Evolutionary conservation across 1,140 invertebrate genomes (phyloP), one percentile per base, ranked within the genome.

Genomic region (Trichonephila inaurata): DNA sequence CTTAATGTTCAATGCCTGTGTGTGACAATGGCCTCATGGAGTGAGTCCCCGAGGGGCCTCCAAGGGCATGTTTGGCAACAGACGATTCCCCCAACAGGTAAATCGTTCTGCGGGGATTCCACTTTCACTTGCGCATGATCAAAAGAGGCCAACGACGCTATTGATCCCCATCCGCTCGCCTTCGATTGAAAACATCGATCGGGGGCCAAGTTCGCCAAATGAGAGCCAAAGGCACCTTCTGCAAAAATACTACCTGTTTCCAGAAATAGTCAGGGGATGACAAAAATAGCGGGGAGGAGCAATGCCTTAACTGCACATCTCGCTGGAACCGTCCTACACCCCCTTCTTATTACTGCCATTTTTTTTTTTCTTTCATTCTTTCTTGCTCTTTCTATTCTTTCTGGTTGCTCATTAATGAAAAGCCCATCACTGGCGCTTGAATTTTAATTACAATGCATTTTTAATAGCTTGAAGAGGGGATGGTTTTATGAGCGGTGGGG

Each of bases 51-150:
- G 24, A 33, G 72, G 72, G 72, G 72, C 16, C 18, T 33, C 28
- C 72, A 77, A 77, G 72, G 72, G 72, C 72, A 77, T 77, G 72
- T 77, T 77, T 77, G 72, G 72, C 72, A 77, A 77, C 72, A 77
- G 72, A 77, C 72, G 72, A 77, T 77, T 77, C 16, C 33, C 28
- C 72, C 72, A 77, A 77, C 72, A 77, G 72, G 72, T 77, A 77
- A 77, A 77, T 77, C 72, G 72, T 77, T 77, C 72, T 77, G 72
- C 72, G 72, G 72, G 28, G 72, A 77, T 77, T 77, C 28, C 72
- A 33, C 72, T 77, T 28, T 77, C 28, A 77, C 72, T 77, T 16
- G 72, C 72, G 72, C 72, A 77, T 77, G 72, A 77, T 77, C 72
- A 77, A 77, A 77, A 33, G 28, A 33, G 72, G 28, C 51, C 51